Conservation (phyloP, 2,797 vertebrate genomes). For the Clarias platycephalus region DNA sequence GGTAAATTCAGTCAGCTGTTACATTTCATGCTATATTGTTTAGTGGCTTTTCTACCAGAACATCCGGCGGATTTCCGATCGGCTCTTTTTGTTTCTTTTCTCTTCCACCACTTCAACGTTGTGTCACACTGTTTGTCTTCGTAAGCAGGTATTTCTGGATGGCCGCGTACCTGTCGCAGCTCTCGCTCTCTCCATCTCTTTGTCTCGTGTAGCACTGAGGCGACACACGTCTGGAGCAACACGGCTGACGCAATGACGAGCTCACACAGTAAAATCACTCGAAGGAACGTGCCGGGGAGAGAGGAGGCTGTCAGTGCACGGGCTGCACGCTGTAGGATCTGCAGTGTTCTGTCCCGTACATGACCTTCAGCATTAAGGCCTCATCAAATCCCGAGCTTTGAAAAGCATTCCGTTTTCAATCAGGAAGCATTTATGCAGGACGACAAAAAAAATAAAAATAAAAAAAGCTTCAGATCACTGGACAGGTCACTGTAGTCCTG, state of each 20-base stretch:
- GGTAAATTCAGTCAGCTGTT: constrained; percentile 15
- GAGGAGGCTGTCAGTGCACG: neutral
- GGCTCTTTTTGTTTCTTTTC: constrained; percentile 13
- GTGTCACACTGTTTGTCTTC: constrained; percentile 26
- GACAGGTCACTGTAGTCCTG: constrained; percentile 9
- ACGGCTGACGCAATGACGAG: constrained; percentile 40
- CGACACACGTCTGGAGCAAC: constrained; percentile 19
- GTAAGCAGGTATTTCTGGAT: constrained; percentile 43
- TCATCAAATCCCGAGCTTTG: neutral
- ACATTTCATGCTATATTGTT: neutral
- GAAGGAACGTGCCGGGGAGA: neutral
- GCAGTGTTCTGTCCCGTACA: neutral
- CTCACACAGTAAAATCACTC: constrained; percentile 23
- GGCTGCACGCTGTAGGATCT: neutral
- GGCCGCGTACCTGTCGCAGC: constrained; percentile 34
- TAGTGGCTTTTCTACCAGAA: constrained; percentile 14
- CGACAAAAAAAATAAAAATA: too few relatives aligned
- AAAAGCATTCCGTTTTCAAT: neutral
- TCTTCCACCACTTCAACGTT: constrained; percentile 1
- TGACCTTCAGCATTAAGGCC: neutral
- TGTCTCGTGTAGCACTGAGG: constrained; percentile 4
- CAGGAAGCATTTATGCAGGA: neutral
- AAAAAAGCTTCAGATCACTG: neutral
- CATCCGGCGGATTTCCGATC: neutral
- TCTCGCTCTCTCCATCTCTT: constrained; percentile 8